Evolutionary conservation across 2,888 invertebrate species (phyloP), one percentile per base, ranked within the genome.

Genomic region (Iphiclides podalirius): DNA sequence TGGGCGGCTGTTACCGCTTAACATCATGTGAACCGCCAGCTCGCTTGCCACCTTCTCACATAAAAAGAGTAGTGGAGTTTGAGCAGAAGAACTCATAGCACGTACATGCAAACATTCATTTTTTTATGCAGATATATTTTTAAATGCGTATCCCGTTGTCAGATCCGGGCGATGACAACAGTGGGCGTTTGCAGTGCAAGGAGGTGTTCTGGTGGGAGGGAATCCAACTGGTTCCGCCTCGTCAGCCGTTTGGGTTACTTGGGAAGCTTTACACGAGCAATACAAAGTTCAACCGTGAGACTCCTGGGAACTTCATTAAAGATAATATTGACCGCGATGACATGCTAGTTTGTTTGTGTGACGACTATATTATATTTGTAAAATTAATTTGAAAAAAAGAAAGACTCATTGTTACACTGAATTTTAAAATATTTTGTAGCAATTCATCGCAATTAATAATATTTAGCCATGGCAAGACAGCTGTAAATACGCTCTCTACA

Each of bases 161-260:
- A 88, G 89, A 89, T 54, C 70, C 75, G n/a, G 74, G 71, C 6
- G 85, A 84, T 1, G 86, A 88, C 6, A 40, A 53, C 28, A 75
- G 70, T 42, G 90, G 91, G 1, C 91, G 92, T 50, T 85, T 93
- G 47, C 86, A 89, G 39, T 92, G 92, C 66, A 92, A 91, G 71
- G 93, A 93, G 68, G 84, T 90, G 50, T 93, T 93, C 80, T 94
- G 93, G 93, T 94, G 94, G 94, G 91, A 92, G 50, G 94, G 94
- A 13, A 86, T 94, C 45, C 90, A 91, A 75, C 82, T 94, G 38
- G 87, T 90, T 4, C 93, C 93, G 0, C 89, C 91, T 1, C 86
- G 93, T 13, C 90, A 90, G 0, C 90, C 91, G 34, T 79, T 93
- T 38, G 93, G 94, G 0, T 70, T 94, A 14, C 76, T 94, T 26